Evolutionary conservation across 2,113 vertebrate species (phyloP).

Genomic region (Trichechus manatus): DNA sequence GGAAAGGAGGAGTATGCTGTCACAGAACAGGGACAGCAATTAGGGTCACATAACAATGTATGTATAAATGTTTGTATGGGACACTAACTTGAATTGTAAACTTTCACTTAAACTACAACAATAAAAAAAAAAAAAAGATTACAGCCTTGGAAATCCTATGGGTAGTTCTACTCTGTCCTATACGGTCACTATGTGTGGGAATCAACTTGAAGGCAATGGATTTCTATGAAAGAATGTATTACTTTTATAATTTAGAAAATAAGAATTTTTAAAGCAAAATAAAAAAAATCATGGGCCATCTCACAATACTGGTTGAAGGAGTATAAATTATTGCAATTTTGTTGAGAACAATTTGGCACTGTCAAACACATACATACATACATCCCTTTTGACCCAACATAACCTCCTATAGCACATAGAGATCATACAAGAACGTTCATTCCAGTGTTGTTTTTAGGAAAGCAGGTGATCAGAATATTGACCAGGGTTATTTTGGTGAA

Average conservation of each 20-base stretch:
- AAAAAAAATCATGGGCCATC: neutral
- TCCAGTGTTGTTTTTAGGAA: neutral
- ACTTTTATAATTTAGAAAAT: neutral
- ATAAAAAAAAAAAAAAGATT: too few relatives aligned
- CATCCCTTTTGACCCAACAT: neutral
- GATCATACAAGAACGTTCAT: neutral
- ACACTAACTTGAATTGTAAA: too few relatives aligned
- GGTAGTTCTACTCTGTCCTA: neutral
- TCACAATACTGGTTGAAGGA: neutral
- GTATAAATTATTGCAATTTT: neutral
- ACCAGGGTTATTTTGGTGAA: neutral
- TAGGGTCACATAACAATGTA: too few relatives aligned
- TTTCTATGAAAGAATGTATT: neutral
- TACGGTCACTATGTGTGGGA: neutral
- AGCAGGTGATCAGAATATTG: neutral
- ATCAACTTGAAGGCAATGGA: neutral
- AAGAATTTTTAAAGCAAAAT: slow-evolving; percentile 17
- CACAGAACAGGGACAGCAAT: too few relatives aligned
- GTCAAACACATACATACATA: neutral
- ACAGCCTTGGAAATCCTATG: neutral
- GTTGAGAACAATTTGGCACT: neutral
- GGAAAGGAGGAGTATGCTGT: too few relatives aligned
- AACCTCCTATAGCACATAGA: neutral
- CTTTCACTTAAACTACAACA: too few relatives aligned
- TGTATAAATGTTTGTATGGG: too few relatives aligned